Percentiles rank a stretch among this genome's conserved stretches.
Evolutionary conservation across 2,888 invertebrate genomes (phyloP).

Genomic region (Encarsia formosa): DNA sequence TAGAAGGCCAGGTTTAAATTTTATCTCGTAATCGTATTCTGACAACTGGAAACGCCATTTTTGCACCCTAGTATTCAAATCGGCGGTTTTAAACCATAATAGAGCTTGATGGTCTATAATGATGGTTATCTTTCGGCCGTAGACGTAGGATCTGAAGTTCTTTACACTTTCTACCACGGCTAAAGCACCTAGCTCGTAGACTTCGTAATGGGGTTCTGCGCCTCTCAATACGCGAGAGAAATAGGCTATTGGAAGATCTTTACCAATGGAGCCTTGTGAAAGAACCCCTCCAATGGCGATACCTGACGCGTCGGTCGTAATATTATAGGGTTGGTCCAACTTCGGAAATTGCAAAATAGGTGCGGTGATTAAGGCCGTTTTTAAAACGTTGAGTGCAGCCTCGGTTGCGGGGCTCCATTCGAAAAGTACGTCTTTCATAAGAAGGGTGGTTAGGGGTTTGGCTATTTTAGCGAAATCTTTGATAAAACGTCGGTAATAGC

Average conservation of each 20-base stretch:
- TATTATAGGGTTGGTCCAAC: conserved; percentile 5
- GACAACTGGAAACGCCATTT: conserved; percentile 3
- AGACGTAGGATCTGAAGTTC: no score
- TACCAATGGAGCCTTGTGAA: neutral
- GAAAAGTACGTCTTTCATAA: neutral
- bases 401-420: neutral
- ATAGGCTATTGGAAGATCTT: neutral
- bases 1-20: neutral
- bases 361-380: neutral
- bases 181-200: conserved; percentile 19
- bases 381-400: neutral
- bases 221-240: conserved; percentile 11
- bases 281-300: no score
- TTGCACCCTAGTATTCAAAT: neutral
- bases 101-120: conserved; percentile 14
- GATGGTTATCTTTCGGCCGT: conserved; percentile 13
- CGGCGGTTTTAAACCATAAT: conserved; percentile 10
- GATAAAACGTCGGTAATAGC: neutral
- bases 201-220: conserved; percentile 20
- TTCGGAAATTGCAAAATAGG: conserved; percentile 25
- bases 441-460: neutral
- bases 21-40: neutral
- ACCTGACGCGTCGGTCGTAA: neutral
- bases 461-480: neutral
- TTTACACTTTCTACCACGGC: conserved; percentile 13